Percentiles rank a stretch among this genome's conserved stretches.
Evolutionary conservation across 2,797 vertebrate species (phyloP).

Genomic region (Phrynocephalus guinanensis): DNA sequence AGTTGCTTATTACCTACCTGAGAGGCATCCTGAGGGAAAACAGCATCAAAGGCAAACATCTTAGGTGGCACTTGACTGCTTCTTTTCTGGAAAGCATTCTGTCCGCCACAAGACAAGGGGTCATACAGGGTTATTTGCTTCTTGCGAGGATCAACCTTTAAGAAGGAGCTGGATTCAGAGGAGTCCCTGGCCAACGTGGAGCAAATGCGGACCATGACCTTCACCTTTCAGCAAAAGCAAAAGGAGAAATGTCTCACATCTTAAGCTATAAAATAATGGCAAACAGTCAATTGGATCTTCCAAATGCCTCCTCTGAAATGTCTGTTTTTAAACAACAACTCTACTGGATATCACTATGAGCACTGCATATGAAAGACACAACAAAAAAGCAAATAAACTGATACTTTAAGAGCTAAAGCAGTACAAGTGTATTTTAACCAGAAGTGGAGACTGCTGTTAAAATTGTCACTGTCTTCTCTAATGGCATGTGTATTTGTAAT

Average conservation of each 20-base stretch:
- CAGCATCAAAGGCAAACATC: slow-evolving; percentile 92
- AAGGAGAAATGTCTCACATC: background rate
- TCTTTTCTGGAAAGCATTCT: slow-evolving; percentile 81
- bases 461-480: background rate
- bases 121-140: slow-evolving; percentile 92
- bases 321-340: background rate
- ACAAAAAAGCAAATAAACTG: background rate
- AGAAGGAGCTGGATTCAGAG: slow-evolving; percentile 87
- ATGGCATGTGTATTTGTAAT: slow-evolving; percentile 45
- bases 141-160: slow-evolving; percentile 90
- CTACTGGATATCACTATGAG: too few relatives aligned
- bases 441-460: background rate
- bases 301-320: background rate
- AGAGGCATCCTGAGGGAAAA: slow-evolving; percentile 90
- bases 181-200: slow-evolving; percentile 80
- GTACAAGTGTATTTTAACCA: background rate
- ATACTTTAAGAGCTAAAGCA: background rate
- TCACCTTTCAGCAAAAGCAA: slow-evolving; percentile 83
- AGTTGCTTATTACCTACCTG: slow-evolving; percentile 81
- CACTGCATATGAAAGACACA: background rate
- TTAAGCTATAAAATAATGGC: slow-evolving; percentile 10
- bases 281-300: slow-evolving; percentile 23
- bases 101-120: slow-evolving; percentile 80
- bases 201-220: slow-evolving; percentile 92
- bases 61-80: slow-evolving; percentile 86